Conservation (phyloP, 1,140 invertebrate species). For the Phocides pigmalion region DNA sequence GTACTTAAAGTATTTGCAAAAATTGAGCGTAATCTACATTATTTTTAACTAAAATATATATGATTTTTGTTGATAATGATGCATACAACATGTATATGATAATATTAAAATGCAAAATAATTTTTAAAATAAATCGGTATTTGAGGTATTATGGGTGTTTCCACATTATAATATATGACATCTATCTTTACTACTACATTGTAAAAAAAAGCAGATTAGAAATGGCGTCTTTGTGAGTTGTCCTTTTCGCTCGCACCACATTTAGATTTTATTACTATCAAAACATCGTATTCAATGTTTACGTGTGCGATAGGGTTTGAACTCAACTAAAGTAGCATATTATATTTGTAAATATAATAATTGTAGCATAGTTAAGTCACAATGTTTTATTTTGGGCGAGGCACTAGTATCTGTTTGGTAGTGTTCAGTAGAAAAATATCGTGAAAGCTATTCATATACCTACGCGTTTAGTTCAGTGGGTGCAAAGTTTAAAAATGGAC, state of each 20-base stretch:
- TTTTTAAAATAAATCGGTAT: too few relatives aligned
- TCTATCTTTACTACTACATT: neutral
- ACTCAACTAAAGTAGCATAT: slow-evolving; percentile 32
- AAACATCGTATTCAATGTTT: slow-evolving; percentile 55
- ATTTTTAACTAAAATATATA: too few relatives aligned
- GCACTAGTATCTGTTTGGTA: slow-evolving; percentile 33
- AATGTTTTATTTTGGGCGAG: slow-evolving; percentile 61
- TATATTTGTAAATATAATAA: slow-evolving; percentile 27
- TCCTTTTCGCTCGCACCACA: slow-evolving; percentile 70
- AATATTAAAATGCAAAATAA: too few relatives aligned
- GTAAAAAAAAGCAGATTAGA: slow-evolving; percentile 42
- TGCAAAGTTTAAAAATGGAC: slow-evolving; percentile 73
- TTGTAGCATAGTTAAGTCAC: slow-evolving; percentile 29
- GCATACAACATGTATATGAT: too few relatives aligned
- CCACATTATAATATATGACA: too few relatives aligned
- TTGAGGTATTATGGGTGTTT: too few relatives aligned
- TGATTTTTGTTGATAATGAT: too few relatives aligned
- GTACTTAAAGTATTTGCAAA: too few relatives aligned
- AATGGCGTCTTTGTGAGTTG: slow-evolving; percentile 80
- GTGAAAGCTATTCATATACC: slow-evolving; percentile 37
- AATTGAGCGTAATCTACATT: too few relatives aligned
- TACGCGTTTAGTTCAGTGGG: slow-evolving; percentile 44
- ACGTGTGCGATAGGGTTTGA: slow-evolving; percentile 38
- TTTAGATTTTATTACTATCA: slow-evolving; percentile 57
- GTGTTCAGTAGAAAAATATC: slow-evolving; percentile 36